These are phyloP conservation scores for Camponotus vicinus DNA, from an alignment of 1,140 invertebrate species.

Conservation along the genomic window DNA sequence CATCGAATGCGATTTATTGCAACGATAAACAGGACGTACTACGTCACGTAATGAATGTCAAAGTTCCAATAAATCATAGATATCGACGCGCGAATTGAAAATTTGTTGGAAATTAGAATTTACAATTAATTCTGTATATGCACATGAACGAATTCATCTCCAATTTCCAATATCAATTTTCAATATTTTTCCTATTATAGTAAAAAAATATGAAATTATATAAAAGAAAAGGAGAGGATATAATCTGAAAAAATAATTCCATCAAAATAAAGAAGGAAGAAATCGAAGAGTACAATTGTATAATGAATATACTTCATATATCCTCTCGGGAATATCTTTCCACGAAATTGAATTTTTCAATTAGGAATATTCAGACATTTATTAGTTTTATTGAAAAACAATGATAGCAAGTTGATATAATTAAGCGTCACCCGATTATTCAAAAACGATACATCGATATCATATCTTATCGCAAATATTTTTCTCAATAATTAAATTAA, in stretches of 20 bases:
- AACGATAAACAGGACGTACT: slow-evolving; percentile 3
- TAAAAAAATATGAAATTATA: slow-evolving; percentile 20
- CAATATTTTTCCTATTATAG: slow-evolving; percentile 19
- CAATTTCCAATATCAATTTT: slow-evolving; percentile 44
- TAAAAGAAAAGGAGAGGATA: background rate
- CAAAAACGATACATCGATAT: background rate
- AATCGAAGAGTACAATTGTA: slow-evolving; percentile 34
- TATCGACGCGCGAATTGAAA: background rate
- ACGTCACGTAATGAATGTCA: background rate
- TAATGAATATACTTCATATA: slow-evolving; percentile 35
- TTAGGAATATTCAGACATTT: slow-evolving; percentile 23
- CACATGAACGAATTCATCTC: background rate
- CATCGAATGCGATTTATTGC: slow-evolving; percentile 29
- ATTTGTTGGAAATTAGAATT: slow-evolving; percentile 30
- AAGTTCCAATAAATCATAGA: slow-evolving; percentile 19
- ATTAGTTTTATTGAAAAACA: slow-evolving; percentile 44
- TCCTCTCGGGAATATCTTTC: background rate
- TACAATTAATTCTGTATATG: slow-evolving; percentile 19
- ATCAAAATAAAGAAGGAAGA: background rate
- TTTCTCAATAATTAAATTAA: slow-evolving; percentile 21
- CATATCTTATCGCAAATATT: background rate
- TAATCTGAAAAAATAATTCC: slow-evolving; percentile 35
- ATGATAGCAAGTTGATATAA: slow-evolving; percentile 13
- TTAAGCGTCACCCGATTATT: slow-evolving; percentile 26
- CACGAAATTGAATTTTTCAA: slow-evolving; percentile 29